Percentiles rank a stretch among this genome's conserved stretches.
These are phyloP conservation scores for Nomada ferruginata DNA, from an alignment of 2,888 invertebrate genomes.

Conservation along the genomic window DNA sequence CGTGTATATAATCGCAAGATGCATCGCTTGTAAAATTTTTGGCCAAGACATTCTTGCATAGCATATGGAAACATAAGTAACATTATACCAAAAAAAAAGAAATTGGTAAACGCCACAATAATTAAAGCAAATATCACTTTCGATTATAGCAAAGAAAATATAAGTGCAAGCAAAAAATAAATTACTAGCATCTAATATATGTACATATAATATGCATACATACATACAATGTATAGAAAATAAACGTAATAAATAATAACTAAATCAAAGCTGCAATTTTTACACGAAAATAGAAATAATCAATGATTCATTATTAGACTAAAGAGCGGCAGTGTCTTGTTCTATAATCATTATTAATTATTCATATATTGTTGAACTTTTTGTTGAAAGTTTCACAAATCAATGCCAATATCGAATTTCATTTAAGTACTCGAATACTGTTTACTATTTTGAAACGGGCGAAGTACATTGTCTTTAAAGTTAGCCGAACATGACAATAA, in stretches of 20 bases:
- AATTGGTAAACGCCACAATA: conserved; percentile 45
- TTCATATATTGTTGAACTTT: background rate
- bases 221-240: conserved; percentile 52
- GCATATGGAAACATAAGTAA: conserved; percentile 42
- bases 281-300: conserved; percentile 38
- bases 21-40: conserved; percentile 52
- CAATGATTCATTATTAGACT: conserved; percentile 34
- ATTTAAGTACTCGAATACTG: conserved; percentile 29
- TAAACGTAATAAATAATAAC: conserved; percentile 53
- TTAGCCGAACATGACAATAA: conserved; percentile 16
- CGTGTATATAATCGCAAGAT: conserved; percentile 56
- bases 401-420: conserved; percentile 9
- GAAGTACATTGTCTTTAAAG: conserved; percentile 4
- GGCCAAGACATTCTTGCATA: conserved; percentile 49
- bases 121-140: conserved; percentile 65
- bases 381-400: background rate
- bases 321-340: conserved; percentile 41
- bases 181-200: conserved; percentile 61
- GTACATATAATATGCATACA: conserved; percentile 51
- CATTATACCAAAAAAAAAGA: conserved; percentile 45
- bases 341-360: conserved; percentile 14
- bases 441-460: conserved; percentile 24
- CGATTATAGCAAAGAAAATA: conserved; percentile 29
- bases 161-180: conserved; percentile 63
- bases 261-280: conserved; percentile 36